Evolutionary conservation across 92 coral and sea anemone species (phyloP).

Genomic region (Virgularia gustaviana): DNA sequence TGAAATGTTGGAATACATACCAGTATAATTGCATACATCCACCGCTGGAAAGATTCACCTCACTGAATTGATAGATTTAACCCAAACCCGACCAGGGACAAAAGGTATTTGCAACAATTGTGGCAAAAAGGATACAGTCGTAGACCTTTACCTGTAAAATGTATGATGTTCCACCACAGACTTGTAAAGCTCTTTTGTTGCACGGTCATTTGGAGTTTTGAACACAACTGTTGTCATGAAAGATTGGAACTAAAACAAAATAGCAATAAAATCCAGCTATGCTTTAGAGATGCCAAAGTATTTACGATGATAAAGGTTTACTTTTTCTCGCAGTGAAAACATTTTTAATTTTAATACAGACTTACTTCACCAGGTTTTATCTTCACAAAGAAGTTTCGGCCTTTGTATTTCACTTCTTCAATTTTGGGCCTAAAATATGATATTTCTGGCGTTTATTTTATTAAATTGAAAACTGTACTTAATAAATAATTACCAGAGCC

Average conservation of each 20-base stretch:
- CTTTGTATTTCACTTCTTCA: conserved; percentile 73
- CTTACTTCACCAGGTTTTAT: conserved; percentile 95
- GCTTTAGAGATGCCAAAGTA: too few relatives aligned
- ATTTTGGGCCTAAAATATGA: conserved; percentile 65
- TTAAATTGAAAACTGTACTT: too few relatives aligned
- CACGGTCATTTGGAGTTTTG: conserved; percentile 84
- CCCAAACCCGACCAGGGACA: too few relatives aligned
- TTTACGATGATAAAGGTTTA: too few relatives aligned
- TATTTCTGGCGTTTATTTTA: not conserved
- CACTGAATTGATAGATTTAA: too few relatives aligned
- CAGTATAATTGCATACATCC: too few relatives aligned
- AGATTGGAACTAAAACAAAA: conserved; percentile 54
- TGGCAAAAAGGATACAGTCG: not conserved
- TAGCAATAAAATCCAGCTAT: conserved; percentile 17
- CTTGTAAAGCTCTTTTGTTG: conserved; percentile 91
- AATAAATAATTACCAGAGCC: not conserved
- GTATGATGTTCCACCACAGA: conserved; percentile 97
- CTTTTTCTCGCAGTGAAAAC: too few relatives aligned
- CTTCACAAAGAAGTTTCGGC: conserved; percentile 65
- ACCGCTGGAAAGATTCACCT: too few relatives aligned
- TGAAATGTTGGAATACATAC: too few relatives aligned
- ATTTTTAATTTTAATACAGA: not conserved
- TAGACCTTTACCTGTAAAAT: conserved; percentile 72
- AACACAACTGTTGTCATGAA: conserved; percentile 73
- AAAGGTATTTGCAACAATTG: too few relatives aligned